phyloP scores from a whole-genome alignment of 2,888 invertebrate species.

The Monoplex corrugatus region DNA sequence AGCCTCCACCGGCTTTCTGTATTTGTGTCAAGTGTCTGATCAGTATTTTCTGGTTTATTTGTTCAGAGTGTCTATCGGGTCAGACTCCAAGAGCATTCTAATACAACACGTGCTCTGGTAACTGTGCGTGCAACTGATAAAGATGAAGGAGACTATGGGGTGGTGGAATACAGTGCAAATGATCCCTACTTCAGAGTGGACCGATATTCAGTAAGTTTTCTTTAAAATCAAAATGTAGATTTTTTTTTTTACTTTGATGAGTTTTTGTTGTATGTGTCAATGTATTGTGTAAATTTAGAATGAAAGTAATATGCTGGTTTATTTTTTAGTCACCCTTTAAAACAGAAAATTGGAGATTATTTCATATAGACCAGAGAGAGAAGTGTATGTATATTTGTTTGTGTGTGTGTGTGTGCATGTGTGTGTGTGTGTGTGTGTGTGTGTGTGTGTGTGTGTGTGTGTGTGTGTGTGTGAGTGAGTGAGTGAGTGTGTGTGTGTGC shows the following conservation, averaged over 20 bases:
- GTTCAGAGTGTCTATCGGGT: constrained; percentile 29
- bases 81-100: not conserved
- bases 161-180: constrained; percentile 90
- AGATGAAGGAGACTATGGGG: constrained; percentile 87
- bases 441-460: not conserved
- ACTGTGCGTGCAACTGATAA: constrained; percentile 71
- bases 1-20: too few species aligned
- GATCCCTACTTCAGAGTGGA: constrained; percentile 87
- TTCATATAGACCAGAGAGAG: not conserved
- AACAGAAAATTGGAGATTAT: too few species aligned
- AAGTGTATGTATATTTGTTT: constrained; percentile 32
- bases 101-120: not conserved
- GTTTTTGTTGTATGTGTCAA: not conserved
- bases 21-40: not conserved
- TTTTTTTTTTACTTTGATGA: constrained; percentile 25
- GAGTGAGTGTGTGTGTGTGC: not conserved
- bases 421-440: constrained; percentile 18
- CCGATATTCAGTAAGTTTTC: constrained; percentile 76
- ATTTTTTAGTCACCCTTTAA: too few species aligned
- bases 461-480: too few species aligned
- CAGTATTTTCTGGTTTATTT: not conserved
- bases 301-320: too few species aligned
- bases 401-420: constrained; percentile 18
- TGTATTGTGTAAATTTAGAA: not conserved
- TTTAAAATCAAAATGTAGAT: constrained; percentile 11